Base-by-base conservation (phyloP, 2,888 invertebrate genomes). In the Leucophenga maculata region DNA sequence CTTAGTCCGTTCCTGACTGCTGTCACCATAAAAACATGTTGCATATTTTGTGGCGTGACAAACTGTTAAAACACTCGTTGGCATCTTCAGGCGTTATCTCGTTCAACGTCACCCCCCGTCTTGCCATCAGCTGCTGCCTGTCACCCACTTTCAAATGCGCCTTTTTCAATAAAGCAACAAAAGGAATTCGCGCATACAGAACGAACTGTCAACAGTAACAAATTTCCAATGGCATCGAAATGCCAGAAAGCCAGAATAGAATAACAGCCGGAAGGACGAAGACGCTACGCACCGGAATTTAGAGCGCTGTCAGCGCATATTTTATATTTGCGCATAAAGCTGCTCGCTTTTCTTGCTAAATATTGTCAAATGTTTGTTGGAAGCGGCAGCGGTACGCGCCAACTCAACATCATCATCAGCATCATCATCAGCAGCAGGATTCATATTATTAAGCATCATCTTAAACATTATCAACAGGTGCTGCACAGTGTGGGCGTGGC, bases 181-280 rank as follows among this genome's bases (percentile, higher is more conserved):
- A 39, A 39, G 39, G 39, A 39, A 39, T 39, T 39, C 39, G 39
- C 39, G 39, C 8, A 39, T 8, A 39, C 39, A 39, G 39, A 39
- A 39, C 57, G 64, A 81, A 72, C 72, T 78, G 75, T 81, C 78
- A 79, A 78, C 71, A 72, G 72, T 79, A 75, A 79, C 78, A 80
- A 80, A 82, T 82, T 67, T 76, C 75, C 55, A 62, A 22, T 26
- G 54, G 65, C 70, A 65, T 69, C 80, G 82, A 80, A 80, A 80
- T 77, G 22, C 32, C 67, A 62, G 65, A 32, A 14, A 14, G 32
- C 59, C 4, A 18, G 13, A n/a, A 18, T 1, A 9, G 18, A 9
- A 32, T n/a, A 59, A 32, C 9, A 31, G 6, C 59, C 8, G 32
- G 26, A 32, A 16, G 6, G 13, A 31, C n/a, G 16, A 32, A 31